A percentile compares a stretch with the other conserved stretches of the same genome.
These are phyloP conservation scores for Pterobdella sp. DNA, from an alignment of 2,888 invertebrate genomes.

Conservation along the genomic window DNA sequence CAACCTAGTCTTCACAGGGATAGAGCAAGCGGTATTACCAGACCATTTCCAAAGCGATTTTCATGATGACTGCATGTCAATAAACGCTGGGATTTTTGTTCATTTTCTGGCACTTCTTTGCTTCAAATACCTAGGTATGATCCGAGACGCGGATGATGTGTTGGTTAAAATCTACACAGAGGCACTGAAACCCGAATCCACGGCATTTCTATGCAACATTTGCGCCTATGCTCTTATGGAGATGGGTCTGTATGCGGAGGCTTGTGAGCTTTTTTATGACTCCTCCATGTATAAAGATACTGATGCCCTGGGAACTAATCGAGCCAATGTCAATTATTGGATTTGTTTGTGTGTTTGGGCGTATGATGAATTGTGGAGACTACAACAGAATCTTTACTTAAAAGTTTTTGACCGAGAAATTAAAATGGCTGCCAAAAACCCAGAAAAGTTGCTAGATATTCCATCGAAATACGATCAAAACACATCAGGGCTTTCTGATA, in stretches of 20 bases:
- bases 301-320: slow-evolving; percentile 42
- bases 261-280: slow-evolving; percentile 43
- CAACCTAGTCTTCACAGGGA: slow-evolving; percentile 39
- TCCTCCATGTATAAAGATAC: slow-evolving; percentile 42
- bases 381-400: not conserved
- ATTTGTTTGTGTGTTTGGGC: slow-evolving; percentile 41
- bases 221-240: slow-evolving; percentile 49
- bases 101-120: slow-evolving; percentile 47
- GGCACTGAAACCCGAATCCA: slow-evolving; percentile 14
- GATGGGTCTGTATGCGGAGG: slow-evolving; percentile 44
- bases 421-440: not conserved
- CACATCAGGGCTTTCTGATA: slow-evolving; percentile 14
- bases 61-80: slow-evolving; percentile 46
- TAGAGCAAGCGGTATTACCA: slow-evolving; percentile 48
- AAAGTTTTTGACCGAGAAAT: not conserved
- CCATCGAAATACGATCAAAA: not conserved
- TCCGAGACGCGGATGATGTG: slow-evolving; percentile 42
- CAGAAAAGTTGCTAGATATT: not conserved
- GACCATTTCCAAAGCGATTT: slow-evolving; percentile 48
- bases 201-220: slow-evolving; percentile 41
- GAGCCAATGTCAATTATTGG: slow-evolving; percentile 45
- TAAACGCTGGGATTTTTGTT: slow-evolving; percentile 44
- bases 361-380: slow-evolving; percentile 28
- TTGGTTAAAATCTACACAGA: slow-evolving; percentile 36
- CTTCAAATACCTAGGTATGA: slow-evolving; percentile 42